Base-by-base conservation (phyloP, 2,888 invertebrate species). In the Endotricha flammealis region DNA sequence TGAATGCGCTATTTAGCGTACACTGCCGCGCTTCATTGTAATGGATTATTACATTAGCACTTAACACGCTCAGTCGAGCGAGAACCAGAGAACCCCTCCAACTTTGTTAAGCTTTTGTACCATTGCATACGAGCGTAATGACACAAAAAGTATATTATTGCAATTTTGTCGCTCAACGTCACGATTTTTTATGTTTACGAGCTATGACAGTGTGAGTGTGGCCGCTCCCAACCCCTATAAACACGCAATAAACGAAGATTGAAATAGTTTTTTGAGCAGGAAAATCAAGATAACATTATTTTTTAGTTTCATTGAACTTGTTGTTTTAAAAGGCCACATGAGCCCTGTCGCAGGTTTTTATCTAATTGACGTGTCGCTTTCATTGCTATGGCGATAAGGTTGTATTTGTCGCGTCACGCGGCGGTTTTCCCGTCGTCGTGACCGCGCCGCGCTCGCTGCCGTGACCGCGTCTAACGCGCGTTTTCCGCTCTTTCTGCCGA, bases 1-100 rank as follows among this genome's bases (percentile, higher is more conserved):
- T 73, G 73, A 83, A 82, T 80, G 80, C 80, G 80, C 82, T 85
- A 79, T 85, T 85, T 85, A 83, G 80, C 79, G 79, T 73, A 74
- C 78, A 78, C 72, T 71, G 75, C 74, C 62, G 69, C 70, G 78
- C 72, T 82, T 78, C 79, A 83, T 83, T 85, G 79, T 85, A 82
- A 82, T 85, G 78, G 79, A 85, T 85, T 85, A 85, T 85, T 82
- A 83, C 83, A 86, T 86, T 86, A 85, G 77, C 85, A 83, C 82
- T 85, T 80, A 83, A 78, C 79, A 78, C 71, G 83, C 81, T 79
- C 75, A 73, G 77, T 74, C 67, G 76, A 79, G 75, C 81, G 79
- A 63, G 64, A 69, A 78, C 68, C 69, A 67, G 77, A 71, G 67
- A 66, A 64, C 75, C 74, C 78, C 70, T 68, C 61, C 63, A 65